Base-by-base conservation (phyloP, 1,140 invertebrate genomes). In the Caenorhabditis remanei region DNA sequence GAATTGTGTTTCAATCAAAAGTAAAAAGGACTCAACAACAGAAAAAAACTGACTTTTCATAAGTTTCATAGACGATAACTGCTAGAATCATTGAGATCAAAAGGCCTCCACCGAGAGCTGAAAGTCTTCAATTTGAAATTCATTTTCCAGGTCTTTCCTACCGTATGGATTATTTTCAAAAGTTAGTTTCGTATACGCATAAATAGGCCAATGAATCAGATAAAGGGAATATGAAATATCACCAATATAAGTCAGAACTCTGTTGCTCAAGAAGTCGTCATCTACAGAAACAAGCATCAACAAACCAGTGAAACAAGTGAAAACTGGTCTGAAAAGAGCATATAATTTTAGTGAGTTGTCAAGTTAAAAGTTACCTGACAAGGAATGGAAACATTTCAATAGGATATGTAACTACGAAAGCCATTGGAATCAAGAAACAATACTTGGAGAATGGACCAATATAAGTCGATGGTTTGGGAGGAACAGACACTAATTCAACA, bases 201-300 rank as follows among this genome's bases (percentile, higher is more conserved):
- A 85, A 79, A 79, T 48, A 19, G 71, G 71, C 71, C 71, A 79
- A 79, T 79, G 71, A n/a, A 79, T n/a, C 6, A 83, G 21, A 83
- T 83, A 83, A 53, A 53, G 53, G 32, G 79, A 53, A 56, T 83
- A 83, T 14, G 79, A 83, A 56, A 83, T 56, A 55, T 83, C 79
- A 0, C 79, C 79, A 5, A 83, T 83, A 41, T 83, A 83, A 6
- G 53, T 56, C 8, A 83, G 46, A 16, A 55, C 21, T 41, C 32
- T n/a, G 48, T 83, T 83, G 24, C 65, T 55, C n/a, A 83, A 16
- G 24, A 83, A 83, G 4, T 53, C 53, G 9, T 56, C 79, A 32
- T 83, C 53, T 41, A 32, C 19, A 2, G 48, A 83, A 43, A 83
- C 48, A 7, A 83, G n/a, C 48, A 83, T 83, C 48, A 83, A 53